Evolutionary conservation across 2,797 vertebrate species (phyloP).

Genomic region (Botia kubotai): DNA sequence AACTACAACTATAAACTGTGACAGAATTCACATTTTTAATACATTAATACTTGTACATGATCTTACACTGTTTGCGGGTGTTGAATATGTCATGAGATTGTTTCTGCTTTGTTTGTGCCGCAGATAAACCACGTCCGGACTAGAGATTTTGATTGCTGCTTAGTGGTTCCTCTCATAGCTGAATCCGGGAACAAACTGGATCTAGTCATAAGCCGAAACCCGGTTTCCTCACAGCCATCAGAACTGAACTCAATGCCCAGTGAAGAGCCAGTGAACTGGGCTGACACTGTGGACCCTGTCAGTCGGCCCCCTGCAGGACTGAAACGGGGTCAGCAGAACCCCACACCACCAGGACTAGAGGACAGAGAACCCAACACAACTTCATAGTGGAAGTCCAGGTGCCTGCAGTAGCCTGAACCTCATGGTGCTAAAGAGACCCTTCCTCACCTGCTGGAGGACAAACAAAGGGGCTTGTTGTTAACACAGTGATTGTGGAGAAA

Average conservation of each 20-base stretch:
- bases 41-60: neutral
- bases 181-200: slow-evolving; percentile 95
- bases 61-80: neutral
- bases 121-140: slow-evolving; percentile 97
- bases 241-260: slow-evolving; percentile 69
- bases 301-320: slow-evolving; percentile 63
- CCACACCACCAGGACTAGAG: slow-evolving; percentile 68
- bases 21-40: too few species aligned
- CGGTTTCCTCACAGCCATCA: slow-evolving; percentile 76
- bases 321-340: slow-evolving; percentile 51
- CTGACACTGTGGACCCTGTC: slow-evolving; percentile 66
- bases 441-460: slow-evolving; percentile 67
- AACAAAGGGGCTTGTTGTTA: slow-evolving; percentile 54
- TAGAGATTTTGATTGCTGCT: slow-evolving; percentile 97
- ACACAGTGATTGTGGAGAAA: slow-evolving; percentile 47
- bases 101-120: slow-evolving; percentile 17
- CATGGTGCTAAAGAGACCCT: slow-evolving; percentile 81
- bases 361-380: slow-evolving; percentile 84
- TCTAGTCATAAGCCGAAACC: slow-evolving; percentile 95
- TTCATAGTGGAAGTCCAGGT: slow-evolving; percentile 79
- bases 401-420: slow-evolving; percentile 55
- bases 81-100: slow-evolving; percentile 15
- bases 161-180: slow-evolving; percentile 95
- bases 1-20: too few species aligned
- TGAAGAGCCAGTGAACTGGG: slow-evolving; percentile 74